A percentile compares a stretch with the other conserved stretches of the same genome.
Evolutionary conservation across 2,113 vertebrate species (phyloP).

Genomic region (Gorsachius goisagi): DNA sequence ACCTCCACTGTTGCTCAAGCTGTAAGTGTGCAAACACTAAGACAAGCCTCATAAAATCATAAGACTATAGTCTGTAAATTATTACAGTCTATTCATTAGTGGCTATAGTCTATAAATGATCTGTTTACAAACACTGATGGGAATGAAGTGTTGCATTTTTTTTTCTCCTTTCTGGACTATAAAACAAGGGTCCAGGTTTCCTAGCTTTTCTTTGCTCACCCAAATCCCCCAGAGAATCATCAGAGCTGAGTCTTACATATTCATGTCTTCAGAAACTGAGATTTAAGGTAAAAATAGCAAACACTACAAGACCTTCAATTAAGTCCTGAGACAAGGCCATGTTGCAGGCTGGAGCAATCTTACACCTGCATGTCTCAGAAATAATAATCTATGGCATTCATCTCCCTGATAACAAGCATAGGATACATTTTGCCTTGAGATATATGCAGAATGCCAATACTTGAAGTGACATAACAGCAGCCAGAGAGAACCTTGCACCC

Average conservation of each 20-base stretch:
- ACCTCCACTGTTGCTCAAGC: background rate
- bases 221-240: background rate
- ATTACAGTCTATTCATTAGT: background rate
- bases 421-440: background rate
- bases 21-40: background rate
- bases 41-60: background rate
- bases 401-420: background rate
- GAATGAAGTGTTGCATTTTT: background rate
- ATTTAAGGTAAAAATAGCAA: background rate
- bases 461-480: background rate
- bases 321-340: background rate
- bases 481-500: background rate
- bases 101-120: background rate
- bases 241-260: background rate
- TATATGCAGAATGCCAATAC: background rate
- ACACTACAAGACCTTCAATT: background rate
- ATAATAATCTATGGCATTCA: background rate
- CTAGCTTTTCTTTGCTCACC: background rate
- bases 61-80: background rate
- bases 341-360: background rate
- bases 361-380: background rate
- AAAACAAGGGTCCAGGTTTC: background rate
- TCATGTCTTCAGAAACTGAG: background rate
- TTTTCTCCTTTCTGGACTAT: background rate
- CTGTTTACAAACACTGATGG: background rate